Conservation (phyloP, 2,888 invertebrate genomes). For the Epicampocera succincta region DNA sequence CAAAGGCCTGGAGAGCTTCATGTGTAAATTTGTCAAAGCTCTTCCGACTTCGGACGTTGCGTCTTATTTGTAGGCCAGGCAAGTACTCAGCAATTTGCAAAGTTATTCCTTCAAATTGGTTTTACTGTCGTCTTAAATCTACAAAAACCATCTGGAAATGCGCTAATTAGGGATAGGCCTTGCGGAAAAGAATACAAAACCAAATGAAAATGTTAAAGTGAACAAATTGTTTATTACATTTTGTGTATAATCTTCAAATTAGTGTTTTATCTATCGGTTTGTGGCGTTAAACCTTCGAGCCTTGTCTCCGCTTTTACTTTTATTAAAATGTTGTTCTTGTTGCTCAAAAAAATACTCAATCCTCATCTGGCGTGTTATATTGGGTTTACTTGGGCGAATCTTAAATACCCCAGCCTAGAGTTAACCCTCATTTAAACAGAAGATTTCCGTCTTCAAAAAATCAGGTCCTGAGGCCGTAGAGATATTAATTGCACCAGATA, state of each 20-base stretch:
- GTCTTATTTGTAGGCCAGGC: too few species aligned
- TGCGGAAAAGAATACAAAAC: too few species aligned
- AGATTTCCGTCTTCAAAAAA: constrained; percentile 38
- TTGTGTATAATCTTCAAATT: not conserved
- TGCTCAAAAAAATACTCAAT: constrained; percentile 28
- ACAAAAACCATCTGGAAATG: not conserved
- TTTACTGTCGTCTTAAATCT: too few species aligned
- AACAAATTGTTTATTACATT: not conserved
- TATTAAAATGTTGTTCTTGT: not conserved
- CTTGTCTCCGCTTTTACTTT: not conserved
- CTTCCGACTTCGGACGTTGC: too few species aligned
- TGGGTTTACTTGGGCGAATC: constrained; percentile 28
- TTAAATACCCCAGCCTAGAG: constrained; percentile 22
- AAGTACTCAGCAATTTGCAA: too few species aligned
- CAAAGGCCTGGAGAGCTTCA: too few species aligned
- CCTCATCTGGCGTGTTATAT: constrained; percentile 22
- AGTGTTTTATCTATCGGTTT: not conserved
- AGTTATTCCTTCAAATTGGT: too few species aligned
- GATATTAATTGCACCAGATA: constrained; percentile 55
- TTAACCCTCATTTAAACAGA: constrained; percentile 57
- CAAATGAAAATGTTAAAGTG: too few species aligned
- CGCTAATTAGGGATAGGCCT: constrained; percentile 42
- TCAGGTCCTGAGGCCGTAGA: constrained; percentile 47
- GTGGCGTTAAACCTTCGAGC: not conserved
- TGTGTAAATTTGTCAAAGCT: too few species aligned